Base-by-base conservation (phyloP, 2,113 vertebrate genomes). In the Herpailurus yagouaroundi region DNA sequence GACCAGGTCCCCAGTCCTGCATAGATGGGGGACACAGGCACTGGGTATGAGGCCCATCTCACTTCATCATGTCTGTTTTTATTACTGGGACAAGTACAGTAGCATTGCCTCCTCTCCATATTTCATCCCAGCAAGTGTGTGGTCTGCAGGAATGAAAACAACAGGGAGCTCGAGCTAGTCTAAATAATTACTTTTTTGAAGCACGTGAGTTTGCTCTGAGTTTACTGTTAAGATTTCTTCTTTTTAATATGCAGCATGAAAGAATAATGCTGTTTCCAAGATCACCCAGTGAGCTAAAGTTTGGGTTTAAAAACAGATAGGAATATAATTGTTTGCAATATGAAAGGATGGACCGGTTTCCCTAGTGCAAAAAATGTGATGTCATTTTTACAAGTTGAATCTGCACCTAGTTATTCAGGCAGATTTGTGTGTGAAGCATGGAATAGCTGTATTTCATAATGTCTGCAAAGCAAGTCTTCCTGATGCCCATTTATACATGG, bases 161-260 rank as follows among this genome's bases (percentile, higher is more conserved):
- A 60, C 71, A 88, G 57, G 36, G 93, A 91, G 55, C 82, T 81
- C 38, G 0, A 29, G 21, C 85, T 91, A 60, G 71, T 95, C 57
- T 83, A 94, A 96, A 82, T 93, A 93, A 89, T 95, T 88, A 97
- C 57, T 91, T 89, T 85, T 89, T 79, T 81, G 77, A 95, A 86
- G 63, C 36, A n/a, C 8, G 19, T 31, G 36, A 82, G 52, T 64
- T 55, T 91, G 6, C 36, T 88, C 52, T 41, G 79, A 74, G 68
- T 97, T 89, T 64, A 87, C 38, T 66, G 23, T 87, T 66, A 92
- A 64, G 79, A 63, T 92, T 74, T 55, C 38, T 94, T 85, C n/a
- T 77, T 80, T 89, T 91, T 91, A 93, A 95, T 55, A 73, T 1
- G 41, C 8, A 79, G 15, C 76, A 63, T 82, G 68, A 68, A 80